Evolutionary conservation across 2,797 vertebrate species (phyloP), one percentile per base, ranked within the genome.

Genomic region (Alca torda): DNA sequence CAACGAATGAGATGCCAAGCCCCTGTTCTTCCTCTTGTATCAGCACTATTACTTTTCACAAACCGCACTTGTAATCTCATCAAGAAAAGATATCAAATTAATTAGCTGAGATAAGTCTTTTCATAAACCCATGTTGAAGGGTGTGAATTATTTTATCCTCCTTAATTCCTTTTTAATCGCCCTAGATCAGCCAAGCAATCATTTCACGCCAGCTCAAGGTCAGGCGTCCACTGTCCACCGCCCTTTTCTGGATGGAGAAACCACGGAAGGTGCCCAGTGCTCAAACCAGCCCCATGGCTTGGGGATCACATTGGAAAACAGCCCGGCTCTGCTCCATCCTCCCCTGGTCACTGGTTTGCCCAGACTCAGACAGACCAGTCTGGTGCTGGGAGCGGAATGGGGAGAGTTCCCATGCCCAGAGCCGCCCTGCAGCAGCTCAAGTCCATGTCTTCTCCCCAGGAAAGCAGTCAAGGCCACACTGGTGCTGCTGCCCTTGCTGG

Each of bases 381-480:
- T 68, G 68, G 30, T 70, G 12, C 41, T 90, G 61, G 24, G 9
- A 53, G 31, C 5, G 11, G 26, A 33, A 41, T 85, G 12, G 37
- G 45, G 28, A 54, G 28, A 26, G 26, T 39, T 18, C n/a, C 45
- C 4, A 1, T 68, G 53, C 25, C 45, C 20, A 72, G 16, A 28
- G 46, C 33, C 61, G 37, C 8, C 2, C 21, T n/a, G n/a, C 11
- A 56, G 67, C 83, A 82, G 33, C 80, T 95, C 60, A 39, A 33
- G 19, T 87, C 37, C 4, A 0, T 48, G 16, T 82, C 83, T 74
- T 65, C 57, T 57, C 75, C 51, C 67, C 88, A 99, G 99, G 96
- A 99, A 99, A 98, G 99, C 99, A 17, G 99, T 99, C 94, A 99
- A 99, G 93, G 99, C 99, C 53, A 99, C 99, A 0, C 97, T 99